Conservation (phyloP, 2,888 invertebrate genomes). For the Euplagia quadripunctaria region DNA sequence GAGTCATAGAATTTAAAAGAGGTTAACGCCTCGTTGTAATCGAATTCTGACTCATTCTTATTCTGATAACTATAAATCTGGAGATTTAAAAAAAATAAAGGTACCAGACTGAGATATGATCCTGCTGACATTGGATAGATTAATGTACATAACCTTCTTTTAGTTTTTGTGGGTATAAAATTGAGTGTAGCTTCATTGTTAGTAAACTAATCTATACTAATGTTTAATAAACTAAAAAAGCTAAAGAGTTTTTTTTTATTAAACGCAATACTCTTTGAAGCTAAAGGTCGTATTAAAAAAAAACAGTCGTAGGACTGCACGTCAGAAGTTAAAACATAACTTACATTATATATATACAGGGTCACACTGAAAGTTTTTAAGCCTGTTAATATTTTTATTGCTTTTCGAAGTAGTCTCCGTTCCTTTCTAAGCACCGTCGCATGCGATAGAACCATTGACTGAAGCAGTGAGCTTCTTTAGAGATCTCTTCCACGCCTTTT, state of each 20-base stretch:
- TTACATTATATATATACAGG: no score
- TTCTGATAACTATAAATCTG: conserved; percentile 30
- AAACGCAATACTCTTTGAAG: no score
- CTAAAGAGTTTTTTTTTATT: neutral
- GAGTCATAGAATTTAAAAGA: conserved; percentile 31
- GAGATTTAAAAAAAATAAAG: conserved; percentile 29
- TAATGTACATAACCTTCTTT: neutral
- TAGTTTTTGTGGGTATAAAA: neutral
- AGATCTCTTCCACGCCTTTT: no score
- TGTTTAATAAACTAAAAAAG: neutral
- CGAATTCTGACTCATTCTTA: conserved; percentile 40
- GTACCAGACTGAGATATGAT: conserved; percentile 4
- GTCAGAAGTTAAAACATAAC: no score
- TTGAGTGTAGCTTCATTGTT: neutral
- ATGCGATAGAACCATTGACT: no score
- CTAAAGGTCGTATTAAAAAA: no score
- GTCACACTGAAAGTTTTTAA: no score
- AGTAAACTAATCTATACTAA: neutral
- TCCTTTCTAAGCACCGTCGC: no score
- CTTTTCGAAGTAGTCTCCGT: no score
- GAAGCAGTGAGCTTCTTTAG: no score
- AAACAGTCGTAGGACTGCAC: no score
- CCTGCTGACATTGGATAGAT: neutral
- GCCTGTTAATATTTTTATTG: no score
- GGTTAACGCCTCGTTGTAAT: conserved; percentile 44